These are phyloP conservation scores for Pogonophryne albipinna DNA, from an alignment of 2,797 vertebrate genomes.

Conservation along the genomic window DNA sequence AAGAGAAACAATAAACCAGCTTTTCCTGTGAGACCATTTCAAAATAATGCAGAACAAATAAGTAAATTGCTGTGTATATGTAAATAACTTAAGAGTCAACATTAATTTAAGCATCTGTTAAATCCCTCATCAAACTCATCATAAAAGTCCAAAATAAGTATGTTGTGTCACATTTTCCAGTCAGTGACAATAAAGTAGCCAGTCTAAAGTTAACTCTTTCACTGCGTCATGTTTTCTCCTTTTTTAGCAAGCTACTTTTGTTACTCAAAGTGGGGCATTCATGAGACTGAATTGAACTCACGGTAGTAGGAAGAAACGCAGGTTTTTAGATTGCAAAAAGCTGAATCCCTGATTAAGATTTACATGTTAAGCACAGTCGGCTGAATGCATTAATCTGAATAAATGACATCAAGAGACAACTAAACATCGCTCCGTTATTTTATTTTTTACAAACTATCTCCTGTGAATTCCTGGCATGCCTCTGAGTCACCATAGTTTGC, in stretches of 20 bases:
- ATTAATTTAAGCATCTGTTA: neutral
- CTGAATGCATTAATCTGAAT: neutral
- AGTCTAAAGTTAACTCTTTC: neutral
- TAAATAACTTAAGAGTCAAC: neutral
- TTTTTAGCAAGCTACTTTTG: neutral
- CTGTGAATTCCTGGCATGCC: neutral
- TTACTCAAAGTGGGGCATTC: conserved; percentile 1
- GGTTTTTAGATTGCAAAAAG: conserved; percentile 2
- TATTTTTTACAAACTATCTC: neutral
- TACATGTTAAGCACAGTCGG: neutral
- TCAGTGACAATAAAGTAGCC: neutral
- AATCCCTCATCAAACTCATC: neutral
- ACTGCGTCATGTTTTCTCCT: neutral
- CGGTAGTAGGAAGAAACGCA: neutral
- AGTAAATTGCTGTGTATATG: neutral
- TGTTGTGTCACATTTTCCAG: neutral
- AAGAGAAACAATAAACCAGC: neutral
- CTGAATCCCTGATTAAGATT: conserved; percentile 12
- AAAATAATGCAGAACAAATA: neutral
- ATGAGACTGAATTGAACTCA: conserved; percentile 4
- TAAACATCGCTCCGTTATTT: neutral
- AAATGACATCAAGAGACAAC: neutral
- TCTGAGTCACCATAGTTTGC: conserved; percentile 6
- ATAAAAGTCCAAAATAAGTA: neutral
- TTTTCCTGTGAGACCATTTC: neutral